Conservation (phyloP, 2,113 vertebrate genomes). For the Ciconia boyciana region DNA sequence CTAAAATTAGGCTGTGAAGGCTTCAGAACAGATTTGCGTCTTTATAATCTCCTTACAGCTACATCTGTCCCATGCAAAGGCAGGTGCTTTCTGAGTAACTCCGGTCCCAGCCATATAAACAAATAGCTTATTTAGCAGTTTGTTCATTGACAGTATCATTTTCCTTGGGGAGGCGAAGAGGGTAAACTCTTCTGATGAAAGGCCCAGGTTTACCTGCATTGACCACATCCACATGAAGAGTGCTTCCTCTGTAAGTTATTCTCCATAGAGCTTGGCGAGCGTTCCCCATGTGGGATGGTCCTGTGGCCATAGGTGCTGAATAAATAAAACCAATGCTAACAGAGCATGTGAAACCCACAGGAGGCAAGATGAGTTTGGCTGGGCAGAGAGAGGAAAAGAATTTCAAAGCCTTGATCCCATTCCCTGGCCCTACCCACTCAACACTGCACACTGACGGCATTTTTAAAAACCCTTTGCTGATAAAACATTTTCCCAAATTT, state of each 20-base stretch:
- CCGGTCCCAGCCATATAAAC: neutral
- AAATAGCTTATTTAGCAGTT: neutral
- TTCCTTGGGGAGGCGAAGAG: neutral
- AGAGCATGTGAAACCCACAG: neutral
- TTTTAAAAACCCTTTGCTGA: neutral
- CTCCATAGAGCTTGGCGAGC: rapidly evolving
- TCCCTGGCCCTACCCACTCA: neutral
- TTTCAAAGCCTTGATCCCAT: neutral
- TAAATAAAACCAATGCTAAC: neutral
- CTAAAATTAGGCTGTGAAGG: neutral
- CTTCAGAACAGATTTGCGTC: neutral
- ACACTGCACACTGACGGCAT: neutral
- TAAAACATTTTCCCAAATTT: neutral
- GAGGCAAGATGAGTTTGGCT: neutral
- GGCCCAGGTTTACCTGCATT: neutral
- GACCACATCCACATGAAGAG: neutral
- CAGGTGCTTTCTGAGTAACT: neutral
- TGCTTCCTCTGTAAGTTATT: neutral
- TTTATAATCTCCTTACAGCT: neutral
- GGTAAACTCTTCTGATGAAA: neutral
- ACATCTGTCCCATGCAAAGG: neutral
- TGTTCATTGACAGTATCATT: neutral
- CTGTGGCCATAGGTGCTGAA: neutral
- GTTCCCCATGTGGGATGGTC: neutral
- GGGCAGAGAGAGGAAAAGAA: neutral